Base-by-base conservation (phyloP, 2,113 vertebrate genomes). In the Apeltes quadracus region DNA sequence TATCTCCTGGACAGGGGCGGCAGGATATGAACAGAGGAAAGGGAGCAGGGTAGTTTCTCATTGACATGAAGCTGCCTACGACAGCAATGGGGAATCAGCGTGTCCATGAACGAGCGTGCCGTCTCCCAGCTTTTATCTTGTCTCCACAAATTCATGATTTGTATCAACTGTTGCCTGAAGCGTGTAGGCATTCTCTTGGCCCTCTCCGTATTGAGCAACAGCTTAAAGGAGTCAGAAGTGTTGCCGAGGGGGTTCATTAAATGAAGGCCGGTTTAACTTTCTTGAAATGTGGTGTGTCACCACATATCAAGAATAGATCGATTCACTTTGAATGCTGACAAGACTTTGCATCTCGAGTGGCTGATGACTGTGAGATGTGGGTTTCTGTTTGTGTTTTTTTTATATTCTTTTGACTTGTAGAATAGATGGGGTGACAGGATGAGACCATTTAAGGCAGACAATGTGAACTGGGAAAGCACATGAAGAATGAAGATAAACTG, bases 61-160 rank as follows among this genome's bases (percentile, higher is more conserved):
- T 68, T 83, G 79, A 82, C 39, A 5, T 67, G 69, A 66, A 27
- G 59, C 59, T 66, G 81, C 55, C 53, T 59, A 25, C 29, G 57
- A 56, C n/a, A 58, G 68, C 64, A 39, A 46, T 41, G 51, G 73
- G 78, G 74, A 89, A 85, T 84, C 50, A 74, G 64, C 22, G 55
- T 83, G 61, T 72, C 62, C 57, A 61, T 79, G 73, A 84, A 86
- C 75, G 72, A 76, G 50, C 12, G 69, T 34, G 51, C 75, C 16
- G 38, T 85, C 70, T 79, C 66, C 66, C 8, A 29, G 70, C 70
- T 79, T 83, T 85, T 87, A 84, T 89, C 81, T 79, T 80, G 75
- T 86, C 87, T 75, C 55, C 55, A 44, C 53, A 73, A 85, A 88
- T 84, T 82, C 65, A 36, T 76, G 65, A 89, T 88, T 85, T 80